Base-by-base conservation (phyloP, 2,113 vertebrate genomes). In the Oryzias curvinotus region DNA sequence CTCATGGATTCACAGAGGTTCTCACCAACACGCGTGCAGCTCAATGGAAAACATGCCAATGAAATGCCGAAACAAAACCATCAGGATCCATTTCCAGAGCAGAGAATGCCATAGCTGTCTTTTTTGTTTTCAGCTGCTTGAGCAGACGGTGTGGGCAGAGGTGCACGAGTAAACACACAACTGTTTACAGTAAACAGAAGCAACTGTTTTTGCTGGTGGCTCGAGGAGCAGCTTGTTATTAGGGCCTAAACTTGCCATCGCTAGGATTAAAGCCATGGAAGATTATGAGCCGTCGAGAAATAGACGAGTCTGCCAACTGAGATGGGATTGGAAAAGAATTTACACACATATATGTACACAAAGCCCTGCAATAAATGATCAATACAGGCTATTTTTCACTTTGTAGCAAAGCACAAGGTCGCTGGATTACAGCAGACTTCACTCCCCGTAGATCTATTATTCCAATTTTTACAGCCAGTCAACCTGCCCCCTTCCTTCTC, bases 241-340 rank as follows among this genome's bases (percentile, higher is more conserved):
- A 73, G 36, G 50, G 44, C 68, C 57, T 23, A 25, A 59, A 60
- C 46, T 49, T 62, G 71, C 58, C 58, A 6, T 59, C 18, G 48
- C 12, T 23, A 23, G 14, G 41, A 12, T 25, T 21, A 64, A 21
- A 46, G 55, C 30, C 56, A 26, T 5, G 42, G 28, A 54, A 58
- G 36, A 54, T 18, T 47, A 19, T 14, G 59, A 61, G 52, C 52
- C 47, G 21, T 46, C 14, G 25, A 73, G 65, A 55, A 71, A 76
- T 1, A 57, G 49, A 58, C 2, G 55, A 52, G 58, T 62, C 83
- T 88, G 87, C 85, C 85, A 88, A 64, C 76, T 53, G 63, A 78
- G 86, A 88, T 77, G 69, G 71, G 85, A 87, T 80, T 81, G 80
- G 73, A 85, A 83, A 85, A 90, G 88, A 89, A 91, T 90, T 90